Conservation (phyloP, 2,888 invertebrate species). For the Philereme vetulata region DNA sequence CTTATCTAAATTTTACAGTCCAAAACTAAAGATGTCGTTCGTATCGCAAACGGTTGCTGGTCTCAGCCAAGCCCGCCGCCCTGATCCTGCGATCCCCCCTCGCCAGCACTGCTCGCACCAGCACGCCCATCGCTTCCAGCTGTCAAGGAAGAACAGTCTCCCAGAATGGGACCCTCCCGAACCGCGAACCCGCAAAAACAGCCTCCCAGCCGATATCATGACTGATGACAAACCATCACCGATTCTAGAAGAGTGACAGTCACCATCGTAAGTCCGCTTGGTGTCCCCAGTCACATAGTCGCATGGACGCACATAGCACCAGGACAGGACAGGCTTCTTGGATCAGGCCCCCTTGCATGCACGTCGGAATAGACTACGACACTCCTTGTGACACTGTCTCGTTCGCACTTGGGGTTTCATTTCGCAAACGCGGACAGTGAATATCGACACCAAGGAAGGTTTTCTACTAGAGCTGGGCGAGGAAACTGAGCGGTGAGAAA, state of each 20-base stretch:
- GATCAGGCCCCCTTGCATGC: constrained; percentile 79
- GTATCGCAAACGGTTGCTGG: constrained; percentile 83
- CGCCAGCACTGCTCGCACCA: constrained; percentile 79
- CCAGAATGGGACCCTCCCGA: constrained; percentile 80
- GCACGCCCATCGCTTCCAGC: constrained; percentile 71
- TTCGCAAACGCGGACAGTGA: no score
- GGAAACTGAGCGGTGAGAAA: no score
- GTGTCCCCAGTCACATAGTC: constrained; percentile 78
- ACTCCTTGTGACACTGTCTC: no score
- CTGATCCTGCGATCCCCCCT: constrained; percentile 61
- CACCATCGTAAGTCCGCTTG: constrained; percentile 73
- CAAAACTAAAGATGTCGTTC: constrained; percentile 71
- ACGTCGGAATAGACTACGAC: no score
- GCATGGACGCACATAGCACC: constrained; percentile 76
- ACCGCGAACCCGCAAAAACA: constrained; percentile 73
- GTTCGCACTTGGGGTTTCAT: no score
- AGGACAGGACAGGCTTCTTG: constrained; percentile 68
- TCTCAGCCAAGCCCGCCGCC: constrained; percentile 74
- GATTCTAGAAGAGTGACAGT: constrained; percentile 74
- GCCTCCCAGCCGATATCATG: constrained; percentile 68
- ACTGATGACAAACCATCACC: constrained; percentile 58
- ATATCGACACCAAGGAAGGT: no score
- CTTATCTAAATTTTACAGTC: constrained; percentile 56
- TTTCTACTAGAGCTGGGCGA: no score
- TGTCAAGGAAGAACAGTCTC: constrained; percentile 77